Base-by-base conservation (phyloP, 2,888 invertebrate genomes). In the Heteropelma amictum region DNA sequence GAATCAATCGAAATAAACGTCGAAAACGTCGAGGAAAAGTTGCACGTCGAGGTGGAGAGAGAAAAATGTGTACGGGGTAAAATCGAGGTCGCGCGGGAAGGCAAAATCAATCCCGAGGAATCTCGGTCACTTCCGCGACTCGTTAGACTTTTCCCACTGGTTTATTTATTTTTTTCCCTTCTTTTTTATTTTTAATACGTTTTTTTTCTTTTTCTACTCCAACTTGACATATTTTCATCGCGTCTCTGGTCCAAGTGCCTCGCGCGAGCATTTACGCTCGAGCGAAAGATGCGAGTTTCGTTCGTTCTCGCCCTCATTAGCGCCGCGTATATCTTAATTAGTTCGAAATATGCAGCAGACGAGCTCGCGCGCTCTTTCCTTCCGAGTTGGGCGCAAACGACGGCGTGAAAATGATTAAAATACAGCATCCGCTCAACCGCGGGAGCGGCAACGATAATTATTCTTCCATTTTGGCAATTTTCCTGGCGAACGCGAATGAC, bases 321-420 rank as follows among this genome's bases (percentile, higher is more conserved):
- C 79, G 78, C 76, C 80, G 77, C n/a, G n/a, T n/a, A n/a, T 80
- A 80, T 82, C 83, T 82, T 83, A 83, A 83, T 83, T 82, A 81
- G 80, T 77, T 79, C 74, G 79, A 80, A 82, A 80, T 67, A n/a
- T 71, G 67, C 49, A 68, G 30, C 51, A 58, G 54, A 63, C 47
- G 61, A 61, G 38, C 33, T 33, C 54, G n/a, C 8, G 45, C 1
- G 19, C 10, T 10, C 28, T n/a, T n/a, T n/a, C n/a, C n/a, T n/a
- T n/a, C n/a, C n/a, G n/a, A n/a, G n/a, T n/a, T n/a, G n/a, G n/a
- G n/a, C n/a, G n/a, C n/a, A n/a, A n/a, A n/a, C n/a, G 56, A 42
- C 33, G 30, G 38, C 63, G 63, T 5, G 47, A 56, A 63, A 23
- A 28, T 4, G 19, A 14, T 28, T 61, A 30, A 61, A n/a, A n/a